Evolutionary conservation across 2,797 vertebrate species (phyloP).

Genomic region (Alcedo quadribrachys): DNA sequence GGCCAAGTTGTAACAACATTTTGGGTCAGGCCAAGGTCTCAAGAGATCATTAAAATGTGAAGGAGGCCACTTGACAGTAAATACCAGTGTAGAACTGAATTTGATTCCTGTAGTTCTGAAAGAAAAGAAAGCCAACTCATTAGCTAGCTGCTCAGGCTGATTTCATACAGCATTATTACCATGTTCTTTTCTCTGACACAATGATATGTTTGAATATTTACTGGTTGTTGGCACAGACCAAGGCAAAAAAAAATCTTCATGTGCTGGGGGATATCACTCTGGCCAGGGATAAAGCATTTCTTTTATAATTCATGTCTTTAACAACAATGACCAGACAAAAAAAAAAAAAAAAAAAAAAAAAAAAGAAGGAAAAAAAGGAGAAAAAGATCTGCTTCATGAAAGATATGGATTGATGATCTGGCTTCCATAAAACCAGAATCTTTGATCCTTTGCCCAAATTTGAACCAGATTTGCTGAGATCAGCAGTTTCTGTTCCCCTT

Average conservation of each 20-base stretch:
- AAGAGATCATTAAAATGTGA: constrained; percentile 57
- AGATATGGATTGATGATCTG: constrained; percentile 1
- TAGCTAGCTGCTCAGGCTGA: not conserved
- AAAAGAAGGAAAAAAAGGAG: too few species aligned
- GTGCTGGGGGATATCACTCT: not conserved
- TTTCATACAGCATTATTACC: not conserved
- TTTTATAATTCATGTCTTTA: not conserved
- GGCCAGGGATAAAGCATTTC: not conserved
- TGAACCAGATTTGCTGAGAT: not conserved
- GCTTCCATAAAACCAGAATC: not conserved
- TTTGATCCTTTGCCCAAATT: constrained; percentile 9
- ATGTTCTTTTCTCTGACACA: constrained; percentile 34
- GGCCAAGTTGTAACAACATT: constrained; percentile 40
- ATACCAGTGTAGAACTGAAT: constrained; percentile 2
- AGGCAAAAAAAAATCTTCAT: not conserved
- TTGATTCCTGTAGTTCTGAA: constrained; percentile 1
- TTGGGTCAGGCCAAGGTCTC: constrained; percentile 37
- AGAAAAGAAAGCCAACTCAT: constrained; percentile 39
- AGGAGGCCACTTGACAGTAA: constrained; percentile 43
- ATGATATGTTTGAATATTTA: not conserved
- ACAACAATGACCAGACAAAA: not conserved
- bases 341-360: not conserved
- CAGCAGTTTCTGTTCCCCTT: not conserved
- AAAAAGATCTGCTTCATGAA: not conserved
- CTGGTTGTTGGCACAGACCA: constrained; percentile 17